A percentile compares a stretch with the other conserved stretches of the same genome.
Evolutionary conservation across 2,113 vertebrate species (phyloP).

Genomic region (Actenoides hombroni): DNA sequence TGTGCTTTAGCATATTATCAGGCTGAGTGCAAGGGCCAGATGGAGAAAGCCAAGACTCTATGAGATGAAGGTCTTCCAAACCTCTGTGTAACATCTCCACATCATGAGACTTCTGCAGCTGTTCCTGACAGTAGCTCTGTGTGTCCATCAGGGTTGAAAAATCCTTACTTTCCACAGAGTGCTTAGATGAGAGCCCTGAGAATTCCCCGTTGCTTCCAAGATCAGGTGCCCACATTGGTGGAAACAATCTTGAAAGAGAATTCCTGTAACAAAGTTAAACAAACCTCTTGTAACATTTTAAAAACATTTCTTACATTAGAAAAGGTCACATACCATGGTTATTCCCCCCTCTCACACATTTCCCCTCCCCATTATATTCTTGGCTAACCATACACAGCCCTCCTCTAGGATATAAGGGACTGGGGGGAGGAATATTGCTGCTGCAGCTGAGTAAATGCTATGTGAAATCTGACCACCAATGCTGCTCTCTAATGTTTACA

Average conservation of each 20-base stretch:
- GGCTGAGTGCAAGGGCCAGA: not conserved
- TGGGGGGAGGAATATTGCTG: not conserved
- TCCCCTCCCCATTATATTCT: fast-evolving
- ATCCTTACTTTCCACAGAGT: not conserved
- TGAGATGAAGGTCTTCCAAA: slow-evolving; percentile 52
- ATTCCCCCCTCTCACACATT: no score
- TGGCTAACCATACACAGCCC: not conserved
- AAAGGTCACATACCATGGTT: fast-evolving
- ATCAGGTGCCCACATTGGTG: slow-evolving; percentile 53
- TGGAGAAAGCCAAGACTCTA: slow-evolving; percentile 52
- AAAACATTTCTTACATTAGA: not conserved
- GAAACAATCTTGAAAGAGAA: slow-evolving; percentile 66
- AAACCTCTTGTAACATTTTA: not conserved
- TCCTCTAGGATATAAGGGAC: not conserved
- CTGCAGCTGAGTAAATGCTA: not conserved
- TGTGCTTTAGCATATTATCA: not conserved
- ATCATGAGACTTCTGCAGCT: not conserved
- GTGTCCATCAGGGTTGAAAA: not conserved
- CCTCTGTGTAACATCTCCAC: slow-evolving; percentile 48
- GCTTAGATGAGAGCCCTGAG: slow-evolving; percentile 19
- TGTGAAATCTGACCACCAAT: not conserved
- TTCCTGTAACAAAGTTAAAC: slow-evolving; percentile 52
- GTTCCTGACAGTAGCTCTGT: not conserved
- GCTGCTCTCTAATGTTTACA: not conserved
- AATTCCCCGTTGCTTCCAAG: not conserved